phyloP scores from a whole-genome alignment of 2,113 vertebrate genomes.

The Platycercus adscitus region DNA sequence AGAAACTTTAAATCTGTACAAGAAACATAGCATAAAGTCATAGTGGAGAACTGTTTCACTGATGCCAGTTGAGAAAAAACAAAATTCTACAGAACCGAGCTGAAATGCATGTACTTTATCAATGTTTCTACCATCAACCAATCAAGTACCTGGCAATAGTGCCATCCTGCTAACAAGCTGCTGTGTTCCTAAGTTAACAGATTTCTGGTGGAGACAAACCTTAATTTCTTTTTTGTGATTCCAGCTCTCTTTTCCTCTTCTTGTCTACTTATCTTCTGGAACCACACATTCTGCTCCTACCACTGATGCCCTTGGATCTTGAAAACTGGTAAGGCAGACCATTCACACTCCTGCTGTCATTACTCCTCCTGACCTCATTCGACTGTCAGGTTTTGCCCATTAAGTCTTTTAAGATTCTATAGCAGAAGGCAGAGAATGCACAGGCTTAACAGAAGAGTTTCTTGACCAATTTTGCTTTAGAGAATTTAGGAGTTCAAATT shows the following conservation, averaged over 20 bases:
- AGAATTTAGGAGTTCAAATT: not conserved
- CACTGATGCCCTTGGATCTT: not conserved
- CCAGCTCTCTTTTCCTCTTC: not conserved
- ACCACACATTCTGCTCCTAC: not conserved
- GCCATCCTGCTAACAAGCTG: not conserved
- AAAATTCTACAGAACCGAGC: not conserved
- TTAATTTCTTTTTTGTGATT: not conserved
- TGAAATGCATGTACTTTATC: accelerated
- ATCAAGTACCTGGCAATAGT: not conserved
- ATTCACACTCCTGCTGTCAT: not conserved
- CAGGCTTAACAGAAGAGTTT: not conserved
- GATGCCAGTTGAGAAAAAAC: not conserved
- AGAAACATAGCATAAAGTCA: not conserved
- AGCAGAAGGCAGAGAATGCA: not conserved
- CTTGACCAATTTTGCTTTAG: not conserved
- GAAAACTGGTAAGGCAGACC: not conserved
- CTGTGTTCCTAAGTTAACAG: not conserved
- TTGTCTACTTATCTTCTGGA: not conserved
- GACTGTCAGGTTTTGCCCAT: not conserved
- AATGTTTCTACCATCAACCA: not conserved
- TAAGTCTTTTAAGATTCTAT: not conserved
- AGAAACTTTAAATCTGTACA: not conserved
- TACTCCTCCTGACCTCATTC: not conserved
- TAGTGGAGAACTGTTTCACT: not conserved
- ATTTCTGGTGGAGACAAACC: not conserved